phyloP scores from a whole-genome alignment of 2,797 vertebrate genomes.

The Loris lydekkerianus region DNA sequence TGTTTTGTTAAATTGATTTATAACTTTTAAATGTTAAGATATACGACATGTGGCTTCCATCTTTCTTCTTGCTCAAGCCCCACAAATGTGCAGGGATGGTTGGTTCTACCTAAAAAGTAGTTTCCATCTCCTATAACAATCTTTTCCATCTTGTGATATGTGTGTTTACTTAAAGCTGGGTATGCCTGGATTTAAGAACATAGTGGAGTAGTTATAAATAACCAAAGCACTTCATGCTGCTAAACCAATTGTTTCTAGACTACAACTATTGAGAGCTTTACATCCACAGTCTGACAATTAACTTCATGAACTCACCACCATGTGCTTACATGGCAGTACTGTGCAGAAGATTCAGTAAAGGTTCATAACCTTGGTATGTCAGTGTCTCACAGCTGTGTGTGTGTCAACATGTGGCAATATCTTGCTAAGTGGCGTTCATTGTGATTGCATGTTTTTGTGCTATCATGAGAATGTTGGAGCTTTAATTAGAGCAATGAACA shows the following conservation, averaged over 20 bases:
- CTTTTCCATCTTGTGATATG: background rate
- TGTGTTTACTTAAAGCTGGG: conserved; percentile 22
- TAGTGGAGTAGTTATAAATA: background rate
- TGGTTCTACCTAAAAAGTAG: background rate
- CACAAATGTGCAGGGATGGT: background rate
- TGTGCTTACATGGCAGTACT: no score
- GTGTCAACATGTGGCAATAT: no score
- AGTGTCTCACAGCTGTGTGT: no score
- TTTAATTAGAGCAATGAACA: no score
- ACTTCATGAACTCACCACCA: no score
- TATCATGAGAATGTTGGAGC: no score
- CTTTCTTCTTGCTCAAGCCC: background rate
- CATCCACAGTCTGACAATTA: background rate
- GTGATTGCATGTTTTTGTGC: no score
- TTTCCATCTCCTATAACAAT: background rate
- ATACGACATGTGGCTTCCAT: background rate
- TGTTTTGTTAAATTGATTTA: background rate
- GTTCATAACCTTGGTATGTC: no score
- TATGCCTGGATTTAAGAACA: background rate
- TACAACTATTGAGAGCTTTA: background rate
- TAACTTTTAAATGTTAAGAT: conserved; percentile 8
- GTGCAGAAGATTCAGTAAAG: no score
- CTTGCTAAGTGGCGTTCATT: no score
- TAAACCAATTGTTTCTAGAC: background rate
- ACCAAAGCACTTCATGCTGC: background rate